Percentiles rank a stretch among this genome's conserved stretches.
Evolutionary conservation across 2,888 invertebrate species (phyloP).

Genomic region (Geophilus truncorum): DNA sequence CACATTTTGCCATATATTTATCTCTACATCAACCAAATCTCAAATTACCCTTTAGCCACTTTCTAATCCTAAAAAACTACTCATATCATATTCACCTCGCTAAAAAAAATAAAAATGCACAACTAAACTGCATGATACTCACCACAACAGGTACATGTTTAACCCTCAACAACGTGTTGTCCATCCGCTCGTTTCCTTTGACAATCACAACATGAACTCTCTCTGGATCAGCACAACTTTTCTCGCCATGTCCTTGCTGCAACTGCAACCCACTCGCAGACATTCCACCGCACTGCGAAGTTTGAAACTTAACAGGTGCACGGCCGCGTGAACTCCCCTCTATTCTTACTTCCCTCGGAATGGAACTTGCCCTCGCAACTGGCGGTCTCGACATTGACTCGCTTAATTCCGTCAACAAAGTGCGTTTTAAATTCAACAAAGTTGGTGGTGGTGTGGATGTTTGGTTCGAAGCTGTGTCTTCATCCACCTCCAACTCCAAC

Average conservation of each 20-base stretch:
- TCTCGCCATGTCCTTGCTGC: no score
- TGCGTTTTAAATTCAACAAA: no score
- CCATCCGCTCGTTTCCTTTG: conserved; percentile 31
- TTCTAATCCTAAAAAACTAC: no score
- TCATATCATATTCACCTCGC: no score
- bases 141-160: neutral
- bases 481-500: neutral
- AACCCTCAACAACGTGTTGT: conserved; percentile 35
- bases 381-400: neutral
- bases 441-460: no score
- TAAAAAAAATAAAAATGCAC: no score
- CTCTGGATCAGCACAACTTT: neutral
- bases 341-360: neutral
- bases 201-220: neutral
- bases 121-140: no score
- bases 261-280: no score
- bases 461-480: neutral
- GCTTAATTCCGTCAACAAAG: neutral
- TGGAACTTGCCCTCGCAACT: neutral
- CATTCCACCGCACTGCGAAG: no score
- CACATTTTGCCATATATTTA: no score
- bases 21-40: no score
- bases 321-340: neutral
- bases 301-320: neutral
- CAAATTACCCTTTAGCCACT: no score